Base-by-base conservation (phyloP, 1,140 invertebrate species). In the Meteorus sp. region DNA sequence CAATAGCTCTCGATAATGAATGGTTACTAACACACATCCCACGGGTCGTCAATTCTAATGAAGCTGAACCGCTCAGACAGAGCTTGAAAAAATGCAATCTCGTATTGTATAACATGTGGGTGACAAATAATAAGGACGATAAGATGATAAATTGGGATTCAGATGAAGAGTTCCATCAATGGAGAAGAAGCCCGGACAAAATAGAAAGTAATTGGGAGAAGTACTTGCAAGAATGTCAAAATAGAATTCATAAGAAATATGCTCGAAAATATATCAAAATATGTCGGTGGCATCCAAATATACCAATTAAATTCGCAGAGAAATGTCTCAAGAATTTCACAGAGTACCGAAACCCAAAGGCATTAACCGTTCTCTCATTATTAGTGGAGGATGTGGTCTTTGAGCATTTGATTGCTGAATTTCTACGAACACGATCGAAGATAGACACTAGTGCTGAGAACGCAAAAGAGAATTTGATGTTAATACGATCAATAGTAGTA, bases 271-370 rank as follows among this genome's bases (percentile, higher is more conserved):
- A 76, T 22, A 0, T 78, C 0, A 71, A 48, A 37, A 20, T 35
- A 0, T 33, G 41, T 4, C 67, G 63, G 0, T 79, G 76, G 76
- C 70, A 77, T 29, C 64, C 72, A 9, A 59, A 72, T 1, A 56
- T 79, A 3, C 75, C 76, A 0, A 63, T 73, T 0, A 71, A 61
- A 23, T 76, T 77, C 51, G 45, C 51, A 0, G 19, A 66, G 7
- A 17, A 39, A 51, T 54, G 47, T 0, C 22, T 68, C 0, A 44
- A 62, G 11, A 33, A 58, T 19, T 8, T 62, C 15, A n/a, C 20
- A 43, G n/a, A 48, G 44, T 2, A 53, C 3, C n/a, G 47, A 52
- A 27, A 45, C 35, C 4, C 47, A 1, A 4, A 31, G 33, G 20
- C 23, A 51, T 2, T 68, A 8, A 3, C 41, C 0, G 43, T 73